phyloP scores from a whole-genome alignment of 2,888 invertebrate species.

The Phyllotreta striolata region DNA sequence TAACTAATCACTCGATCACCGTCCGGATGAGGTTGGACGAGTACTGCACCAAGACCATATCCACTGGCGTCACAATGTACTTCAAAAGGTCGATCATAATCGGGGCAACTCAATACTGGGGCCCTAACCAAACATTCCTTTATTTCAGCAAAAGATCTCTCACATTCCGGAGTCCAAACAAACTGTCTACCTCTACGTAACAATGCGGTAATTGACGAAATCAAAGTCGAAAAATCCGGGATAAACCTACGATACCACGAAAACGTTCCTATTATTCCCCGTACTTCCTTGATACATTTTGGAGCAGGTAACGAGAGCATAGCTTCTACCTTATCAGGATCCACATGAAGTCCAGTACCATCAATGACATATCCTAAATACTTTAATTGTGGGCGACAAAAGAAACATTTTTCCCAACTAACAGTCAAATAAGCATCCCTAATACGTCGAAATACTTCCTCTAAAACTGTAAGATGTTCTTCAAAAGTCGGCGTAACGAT shows the following conservation, averaged over 20 bases:
- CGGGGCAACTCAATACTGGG: constrained; percentile 37
- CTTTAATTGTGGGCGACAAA: constrained; percentile 36
- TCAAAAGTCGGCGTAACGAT: constrained; percentile 39
- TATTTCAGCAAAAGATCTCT: constrained; percentile 30
- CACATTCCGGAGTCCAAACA: constrained; percentile 36
- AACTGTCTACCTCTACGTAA: constrained; percentile 33
- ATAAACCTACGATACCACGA: constrained; percentile 45
- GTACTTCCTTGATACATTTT: constrained; percentile 32
- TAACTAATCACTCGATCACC: constrained; percentile 39
- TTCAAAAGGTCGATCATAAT: constrained; percentile 36
- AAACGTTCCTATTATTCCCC: constrained; percentile 37
- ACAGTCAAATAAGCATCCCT: constrained; percentile 42
- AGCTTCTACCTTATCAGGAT: constrained; percentile 37
- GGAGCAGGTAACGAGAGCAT: constrained; percentile 41
- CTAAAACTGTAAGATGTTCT: constrained; percentile 37
- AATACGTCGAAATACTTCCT: constrained; percentile 42
- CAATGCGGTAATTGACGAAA: constrained; percentile 33
- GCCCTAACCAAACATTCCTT: constrained; percentile 35
- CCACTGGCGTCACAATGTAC: constrained; percentile 41
- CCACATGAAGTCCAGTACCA: constrained; percentile 31
- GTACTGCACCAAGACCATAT: constrained; percentile 40
- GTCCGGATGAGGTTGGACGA: constrained; percentile 31
- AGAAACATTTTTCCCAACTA: constrained; percentile 36
- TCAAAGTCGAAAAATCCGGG: constrained; percentile 34
- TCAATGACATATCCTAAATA: constrained; percentile 42